Conservation (phyloP, 2,113 vertebrate genomes). For the Sphaerodactylus townsendi region DNA sequence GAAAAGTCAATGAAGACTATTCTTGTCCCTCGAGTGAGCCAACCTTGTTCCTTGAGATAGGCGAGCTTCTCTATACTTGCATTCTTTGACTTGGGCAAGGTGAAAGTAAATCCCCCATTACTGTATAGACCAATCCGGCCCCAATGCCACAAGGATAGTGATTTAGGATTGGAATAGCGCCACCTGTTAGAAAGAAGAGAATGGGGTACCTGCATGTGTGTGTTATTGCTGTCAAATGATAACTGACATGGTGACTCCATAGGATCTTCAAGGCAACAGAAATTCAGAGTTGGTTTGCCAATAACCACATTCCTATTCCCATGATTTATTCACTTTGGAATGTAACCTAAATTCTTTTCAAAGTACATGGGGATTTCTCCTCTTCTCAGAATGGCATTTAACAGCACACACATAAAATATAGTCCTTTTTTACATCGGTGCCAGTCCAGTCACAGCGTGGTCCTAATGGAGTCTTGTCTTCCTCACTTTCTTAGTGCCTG, state of each 20-base stretch:
- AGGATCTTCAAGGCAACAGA: too few relatives aligned
- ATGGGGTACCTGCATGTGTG: background rate
- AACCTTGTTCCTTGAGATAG: conserved; percentile 64
- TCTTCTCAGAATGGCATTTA: too few relatives aligned
- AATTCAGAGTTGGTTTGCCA: background rate
- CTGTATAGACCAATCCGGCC: conserved; percentile 61
- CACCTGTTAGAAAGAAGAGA: conserved; percentile 53
- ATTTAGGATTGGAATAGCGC: conserved; percentile 43
- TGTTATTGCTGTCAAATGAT: too few relatives aligned
- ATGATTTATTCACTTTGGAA: background rate
- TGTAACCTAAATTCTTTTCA: background rate
- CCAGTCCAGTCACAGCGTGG: too few relatives aligned
- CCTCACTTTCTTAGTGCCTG: too few relatives aligned
- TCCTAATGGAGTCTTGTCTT: too few relatives aligned
- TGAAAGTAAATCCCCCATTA: conserved; percentile 65
- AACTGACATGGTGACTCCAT: too few relatives aligned
- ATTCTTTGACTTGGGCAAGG: conserved; percentile 65
- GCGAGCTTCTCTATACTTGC: conserved; percentile 47
- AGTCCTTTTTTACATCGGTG: too few relatives aligned
- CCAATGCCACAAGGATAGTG: conserved; percentile 51
- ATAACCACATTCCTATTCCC: background rate
- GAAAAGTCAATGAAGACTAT: conserved; percentile 75
- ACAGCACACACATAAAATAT: too few relatives aligned
- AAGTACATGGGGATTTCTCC: too few relatives aligned
- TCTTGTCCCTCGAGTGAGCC: conserved; percentile 69